These are phyloP conservation scores for Lepidothrix coronata DNA, from an alignment of 2,113 vertebrate species.

Conservation along the genomic window DNA sequence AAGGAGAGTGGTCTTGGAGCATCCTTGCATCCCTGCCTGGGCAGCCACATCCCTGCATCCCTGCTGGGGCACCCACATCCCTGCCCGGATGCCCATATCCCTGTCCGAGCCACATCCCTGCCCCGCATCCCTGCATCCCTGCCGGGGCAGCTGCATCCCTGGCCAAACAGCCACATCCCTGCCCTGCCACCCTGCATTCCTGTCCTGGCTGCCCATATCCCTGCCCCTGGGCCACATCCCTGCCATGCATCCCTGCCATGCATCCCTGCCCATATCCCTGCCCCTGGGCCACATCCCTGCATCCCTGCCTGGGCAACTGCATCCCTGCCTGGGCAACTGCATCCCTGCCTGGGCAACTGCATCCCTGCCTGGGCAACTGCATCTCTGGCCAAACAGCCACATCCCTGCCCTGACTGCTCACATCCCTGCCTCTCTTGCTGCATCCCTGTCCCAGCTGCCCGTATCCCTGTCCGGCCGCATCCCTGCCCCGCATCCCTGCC, in stretches of 20 bases:
- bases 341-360: too few relatives aligned
- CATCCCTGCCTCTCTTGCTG: neutral
- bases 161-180: neutral
- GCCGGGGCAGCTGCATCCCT: neutral
- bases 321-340: too few relatives aligned
- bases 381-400: too few relatives aligned
- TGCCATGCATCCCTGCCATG: neutral
- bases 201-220: neutral
- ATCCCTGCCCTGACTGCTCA: neutral
- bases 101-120: neutral
- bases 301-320: neutral
- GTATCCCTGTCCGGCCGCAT: neutral
- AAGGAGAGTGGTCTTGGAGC: neutral
- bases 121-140: neutral
- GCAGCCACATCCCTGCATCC: neutral
- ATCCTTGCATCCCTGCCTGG: neutral
- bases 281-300: too few relatives aligned
- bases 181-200: neutral
- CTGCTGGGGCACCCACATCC: neutral
- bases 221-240: neutral
- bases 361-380: neutral
- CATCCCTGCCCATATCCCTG: neutral
- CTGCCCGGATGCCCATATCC: neutral
- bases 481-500: neutral
- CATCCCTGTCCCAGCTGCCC: neutral